Evolutionary conservation across 2,888 invertebrate genomes (phyloP), one percentile per base, ranked within the genome.

Genomic region (Calephelis perditalis): DNA sequence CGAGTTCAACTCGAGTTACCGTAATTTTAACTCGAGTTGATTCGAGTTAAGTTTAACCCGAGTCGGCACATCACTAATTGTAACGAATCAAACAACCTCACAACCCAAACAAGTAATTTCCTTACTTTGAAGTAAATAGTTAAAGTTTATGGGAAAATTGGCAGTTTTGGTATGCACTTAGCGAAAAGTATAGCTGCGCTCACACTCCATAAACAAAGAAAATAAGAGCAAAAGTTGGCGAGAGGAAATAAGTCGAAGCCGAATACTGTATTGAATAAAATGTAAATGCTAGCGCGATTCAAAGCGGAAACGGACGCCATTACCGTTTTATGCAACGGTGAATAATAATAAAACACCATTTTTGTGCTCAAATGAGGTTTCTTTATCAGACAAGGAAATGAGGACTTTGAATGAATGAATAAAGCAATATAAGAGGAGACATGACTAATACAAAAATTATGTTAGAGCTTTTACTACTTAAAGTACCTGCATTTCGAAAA

Each of bases 301-400:
- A 58, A 56, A 60, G 56, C 35, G 60, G 52, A 45, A 57, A 47
- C 65, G 65, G 65, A 65, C 60, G 62, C 60, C 62, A 63, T 65
- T 65, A 65, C 65, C 65, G 65, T 58, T 59, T 52, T 36, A 54
- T 54, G 52, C 52, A 54, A 36, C 36, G 52, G 26, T 54, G 52
- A 54, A 54, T 54, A 54, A 35, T 52, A 52, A 54, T 36, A 54
- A 54, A 54, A 54, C 36, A 54, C 52, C 35, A 36, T 54, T 54
- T 54, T 54, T 54, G 52, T 54, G 35, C 52, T 54, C 52, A 54
- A 35, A 54, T 54, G 35, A 35, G 52, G 36, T 36, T 54, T 54
- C 52, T 35, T 54, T 54, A 36, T 54, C 52, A 35, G 11, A 36
- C 2, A 10, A 36, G 36, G 52, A 54, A 54, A 54, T 54, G 52